Evolutionary conservation across 2,113 vertebrate genomes (phyloP), one percentile per base, ranked within the genome.

Genomic region (Craseonycteris thonglongyai): DNA sequence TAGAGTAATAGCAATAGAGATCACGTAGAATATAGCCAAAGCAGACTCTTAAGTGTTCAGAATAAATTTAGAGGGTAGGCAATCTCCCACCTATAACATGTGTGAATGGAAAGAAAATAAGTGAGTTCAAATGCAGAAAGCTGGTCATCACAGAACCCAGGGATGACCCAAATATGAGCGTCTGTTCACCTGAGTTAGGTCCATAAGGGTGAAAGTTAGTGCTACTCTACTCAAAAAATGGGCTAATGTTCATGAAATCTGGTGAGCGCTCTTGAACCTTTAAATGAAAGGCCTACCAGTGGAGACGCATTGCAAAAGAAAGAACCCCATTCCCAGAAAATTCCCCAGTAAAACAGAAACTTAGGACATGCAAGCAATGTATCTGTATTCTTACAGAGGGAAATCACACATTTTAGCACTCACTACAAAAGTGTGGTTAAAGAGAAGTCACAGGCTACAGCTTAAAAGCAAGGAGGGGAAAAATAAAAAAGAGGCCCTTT

Each of bases 331-430:
- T 98, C 96, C 97, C 97, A 93, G 89, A 96, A 97, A 97, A 98
- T 87, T 95, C 97, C 96, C 96, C 98, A 97, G 51, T 97, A 58
- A 94, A 95, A 97, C 98, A 98, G 93, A 96, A 96, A 97, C 98
- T 93, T 98, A 98, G 96, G 97, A 98, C 98, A 99, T 98, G 98
- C 99, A 99, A 98, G 98, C 98, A 98, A 97, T 97, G 98, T 97
- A 98, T 98, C 97, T 98, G 97, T 97, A 98, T 98, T 98, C 98
- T 98, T 97, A 98, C 96, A 98, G 96, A 98, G 97, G 97, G 97
- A 98, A 97, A 91, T 98, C 99, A 99, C 99, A 99, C 98, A 97
- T 98, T 97, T 98, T 97, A 98, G 98, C 99, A 99, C 98, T 99
- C 99, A 99, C 98, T 99, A 99, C 99, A 99, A 98, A 97, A 98